Conservation (phyloP, 1,140 invertebrate genomes). For the Eupristina koningsbergeri region DNA sequence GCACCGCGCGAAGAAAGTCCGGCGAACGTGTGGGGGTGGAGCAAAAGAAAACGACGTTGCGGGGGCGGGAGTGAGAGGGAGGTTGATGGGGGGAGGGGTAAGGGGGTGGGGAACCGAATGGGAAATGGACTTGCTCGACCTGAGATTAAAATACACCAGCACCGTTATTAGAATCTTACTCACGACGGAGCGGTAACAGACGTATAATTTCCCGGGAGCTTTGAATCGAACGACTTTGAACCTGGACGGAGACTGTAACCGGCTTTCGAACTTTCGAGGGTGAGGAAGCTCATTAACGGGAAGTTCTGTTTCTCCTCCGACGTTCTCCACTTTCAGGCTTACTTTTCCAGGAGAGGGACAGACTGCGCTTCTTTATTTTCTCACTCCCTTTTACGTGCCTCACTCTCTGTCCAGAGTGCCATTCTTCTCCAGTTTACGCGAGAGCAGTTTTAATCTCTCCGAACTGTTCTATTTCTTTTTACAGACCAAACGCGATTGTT, state of each 20-base stretch:
- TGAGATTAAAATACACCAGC: conserved; percentile 67
- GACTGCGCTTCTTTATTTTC: background rate
- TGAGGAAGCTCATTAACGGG: conserved; percentile 73
- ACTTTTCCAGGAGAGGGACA: background rate
- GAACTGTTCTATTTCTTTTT: conserved; percentile 16
- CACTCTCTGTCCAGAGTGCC: conserved; percentile 25
- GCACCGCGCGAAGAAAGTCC: conserved; percentile 26
- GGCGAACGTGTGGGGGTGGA: background rate
- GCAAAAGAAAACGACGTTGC: background rate
- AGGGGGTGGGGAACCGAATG: conserved; percentile 26
- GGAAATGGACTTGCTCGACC: conserved; percentile 56
- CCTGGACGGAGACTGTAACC: conserved; percentile 61
- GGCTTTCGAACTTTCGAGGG: conserved; percentile 67
- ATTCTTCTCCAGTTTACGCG: conserved; percentile 32
- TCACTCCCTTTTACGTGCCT: background rate
- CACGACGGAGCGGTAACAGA: conserved; percentile 63
- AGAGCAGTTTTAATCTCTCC: conserved; percentile 32
- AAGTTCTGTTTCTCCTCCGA: conserved; percentile 63
- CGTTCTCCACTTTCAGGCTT: background rate
- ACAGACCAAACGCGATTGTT: background rate
- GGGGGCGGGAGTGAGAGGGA: conserved; percentile 1
- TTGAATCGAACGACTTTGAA: conserved; percentile 66
- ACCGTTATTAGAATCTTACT: conserved; percentile 66
- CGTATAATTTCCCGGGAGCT: conserved; percentile 71
- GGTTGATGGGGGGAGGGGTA: no score